phyloP scores from a whole-genome alignment of 2,797 vertebrate species.

The Peromyscus melanophrys region DNA sequence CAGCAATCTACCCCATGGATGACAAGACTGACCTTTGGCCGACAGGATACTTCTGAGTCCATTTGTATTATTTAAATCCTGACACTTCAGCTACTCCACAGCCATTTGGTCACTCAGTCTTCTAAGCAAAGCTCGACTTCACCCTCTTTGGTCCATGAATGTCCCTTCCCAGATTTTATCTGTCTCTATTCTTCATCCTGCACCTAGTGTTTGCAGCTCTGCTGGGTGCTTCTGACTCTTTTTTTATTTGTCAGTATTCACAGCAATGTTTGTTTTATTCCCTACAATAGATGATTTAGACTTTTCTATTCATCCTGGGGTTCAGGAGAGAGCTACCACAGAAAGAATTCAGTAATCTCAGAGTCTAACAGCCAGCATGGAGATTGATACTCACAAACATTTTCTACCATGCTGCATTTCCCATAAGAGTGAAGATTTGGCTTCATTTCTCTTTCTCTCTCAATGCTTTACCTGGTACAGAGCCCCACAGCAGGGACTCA shows the following conservation, averaged over 20 bases:
- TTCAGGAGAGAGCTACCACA: neutral
- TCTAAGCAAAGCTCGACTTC: neutral
- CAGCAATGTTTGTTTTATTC: neutral
- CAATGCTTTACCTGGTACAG: neutral
- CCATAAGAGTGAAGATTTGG: neutral
- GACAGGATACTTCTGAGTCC: neutral
- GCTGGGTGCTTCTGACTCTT: neutral
- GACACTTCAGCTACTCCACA: neutral
- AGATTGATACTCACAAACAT: neutral
- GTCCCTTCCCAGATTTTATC: neutral
- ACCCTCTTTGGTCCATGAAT: neutral
- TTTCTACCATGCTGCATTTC: neutral
- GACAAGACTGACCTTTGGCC: neutral
- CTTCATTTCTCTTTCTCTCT: slow-evolving; percentile 16
- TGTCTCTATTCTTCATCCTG: neutral
- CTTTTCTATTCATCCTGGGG: neutral
- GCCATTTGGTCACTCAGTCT: neutral
- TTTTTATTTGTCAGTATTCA: neutral
- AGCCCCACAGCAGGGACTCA: neutral
- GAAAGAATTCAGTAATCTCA: slow-evolving; percentile 32
- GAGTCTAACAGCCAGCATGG: neutral
- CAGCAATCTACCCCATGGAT: too few species aligned
- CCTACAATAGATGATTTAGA: neutral
- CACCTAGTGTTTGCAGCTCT: neutral
- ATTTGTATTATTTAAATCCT: neutral